phyloP scores from a whole-genome alignment of 2,113 vertebrate genomes.

The Lipotes vexillifer region DNA sequence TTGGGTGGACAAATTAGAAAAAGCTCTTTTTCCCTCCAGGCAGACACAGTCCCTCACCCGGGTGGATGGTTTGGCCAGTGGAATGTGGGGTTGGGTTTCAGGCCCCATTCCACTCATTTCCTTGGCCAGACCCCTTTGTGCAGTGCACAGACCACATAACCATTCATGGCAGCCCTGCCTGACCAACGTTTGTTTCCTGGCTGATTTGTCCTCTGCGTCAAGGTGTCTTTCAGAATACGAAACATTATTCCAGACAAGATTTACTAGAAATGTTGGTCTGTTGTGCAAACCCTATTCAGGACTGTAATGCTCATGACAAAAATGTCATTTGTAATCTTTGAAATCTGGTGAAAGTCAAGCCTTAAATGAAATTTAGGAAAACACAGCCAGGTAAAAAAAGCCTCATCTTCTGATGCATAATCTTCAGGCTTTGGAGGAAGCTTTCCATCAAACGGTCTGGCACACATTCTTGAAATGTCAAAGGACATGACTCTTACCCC shows the following conservation, averaged over 20 bases:
- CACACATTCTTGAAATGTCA: not conserved
- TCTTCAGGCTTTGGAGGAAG: not conserved
- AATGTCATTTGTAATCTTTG: not conserved
- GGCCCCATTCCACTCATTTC: not conserved
- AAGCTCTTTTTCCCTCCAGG: not conserved
- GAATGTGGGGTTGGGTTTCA: not conserved
- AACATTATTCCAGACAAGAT: not conserved
- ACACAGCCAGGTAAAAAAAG: not conserved
- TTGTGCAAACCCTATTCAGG: not conserved
- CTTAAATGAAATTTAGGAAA: not conserved
- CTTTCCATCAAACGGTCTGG: not conserved
- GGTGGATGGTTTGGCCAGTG: not conserved
- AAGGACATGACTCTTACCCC: not conserved
- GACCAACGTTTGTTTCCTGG: not conserved
- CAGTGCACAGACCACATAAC: not conserved
- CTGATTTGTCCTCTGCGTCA: not conserved
- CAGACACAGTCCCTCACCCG: not conserved
- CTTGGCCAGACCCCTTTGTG: not conserved
- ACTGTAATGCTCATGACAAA: not conserved
- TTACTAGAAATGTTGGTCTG: not conserved
- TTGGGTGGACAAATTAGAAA: constrained; percentile 1
- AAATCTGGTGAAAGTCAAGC: not conserved
- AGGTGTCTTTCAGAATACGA: not conserved
- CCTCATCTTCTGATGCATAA: not conserved
- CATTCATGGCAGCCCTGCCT: not conserved